Evolutionary conservation across 1,140 invertebrate species (phyloP), one percentile per base, ranked within the genome.

Genomic region (Drosophila sturtevanti): DNA sequence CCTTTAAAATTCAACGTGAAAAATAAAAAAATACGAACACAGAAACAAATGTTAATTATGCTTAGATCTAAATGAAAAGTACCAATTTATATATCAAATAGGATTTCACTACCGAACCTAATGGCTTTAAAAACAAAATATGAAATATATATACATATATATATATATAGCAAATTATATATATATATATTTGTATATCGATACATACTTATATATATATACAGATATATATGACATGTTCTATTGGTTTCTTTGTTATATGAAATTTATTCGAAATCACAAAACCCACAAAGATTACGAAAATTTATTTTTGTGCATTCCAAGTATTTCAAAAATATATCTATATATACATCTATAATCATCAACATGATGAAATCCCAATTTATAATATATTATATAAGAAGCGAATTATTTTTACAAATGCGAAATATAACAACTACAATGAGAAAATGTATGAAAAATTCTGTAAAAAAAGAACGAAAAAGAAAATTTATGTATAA

Each of bases 261-360:
- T 77, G 68, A 48, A 66, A 64, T 62, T 69, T 72, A 80, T 84
- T 84, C 59, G 51, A 72, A 74, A 67, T 70, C 64, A 63, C 41
- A 51, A 51, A 68, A 35, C 61, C 63, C 59, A 67, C 60, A 63
- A 65, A 63, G 72, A 69, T 48, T 48, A 48, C 63, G 63, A 65
- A 51, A 86, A 89, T 79, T 66, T 89, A 80, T 84, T 73, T 89
- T 77, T 87, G 69, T 74, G 84, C 84, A 89, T 89, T 89, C 84
- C 84, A 89, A 80, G 79, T 89, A 89, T 89, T 89, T 89, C 65
- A 84, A 80, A 85, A 74, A 85, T 78, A 66, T 67, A 72, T 64
- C 64, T 34, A 68, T 62, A 56, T 27, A 65, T 41, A 56, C 16
- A 51, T 61, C 44, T 64, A 48, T 51, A 35, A 74, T 55, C 63